Evolutionary conservation across 1,140 invertebrate species (phyloP).

Genomic region (Drosophila orosa): DNA sequence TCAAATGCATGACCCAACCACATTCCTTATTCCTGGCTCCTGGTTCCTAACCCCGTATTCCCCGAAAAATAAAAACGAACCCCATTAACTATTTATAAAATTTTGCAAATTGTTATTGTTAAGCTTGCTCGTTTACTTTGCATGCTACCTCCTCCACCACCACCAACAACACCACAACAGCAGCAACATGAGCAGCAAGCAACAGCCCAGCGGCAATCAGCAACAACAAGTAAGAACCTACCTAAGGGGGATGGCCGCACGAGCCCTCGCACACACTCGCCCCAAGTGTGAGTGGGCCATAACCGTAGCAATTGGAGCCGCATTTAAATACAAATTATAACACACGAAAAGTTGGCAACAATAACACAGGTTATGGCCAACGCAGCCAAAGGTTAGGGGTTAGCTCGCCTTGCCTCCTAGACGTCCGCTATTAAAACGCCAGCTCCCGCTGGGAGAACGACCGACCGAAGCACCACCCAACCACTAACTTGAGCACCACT

Average conservation of each 20-base stretch:
- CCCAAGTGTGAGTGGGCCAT: background rate
- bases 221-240: constrained; percentile 45
- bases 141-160: constrained; percentile 64
- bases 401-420: constrained; percentile 20
- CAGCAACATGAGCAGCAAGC: constrained; percentile 58
- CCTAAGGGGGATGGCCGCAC: constrained; percentile 37
- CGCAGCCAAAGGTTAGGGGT: constrained; percentile 10
- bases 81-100: constrained; percentile 79
- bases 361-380: constrained; percentile 55
- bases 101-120: constrained; percentile 80
- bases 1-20: constrained; percentile 32
- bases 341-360: constrained; percentile 51
- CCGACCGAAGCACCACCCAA: constrained; percentile 6
- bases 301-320: constrained; percentile 46
- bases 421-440: constrained; percentile 57
- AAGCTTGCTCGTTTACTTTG: constrained; percentile 79
- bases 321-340: constrained; percentile 81
- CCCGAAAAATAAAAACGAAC: constrained; percentile 30
- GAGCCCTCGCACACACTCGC: background rate
- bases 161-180: constrained; percentile 44
- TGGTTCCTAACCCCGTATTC: background rate
- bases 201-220: constrained; percentile 46
- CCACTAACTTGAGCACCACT: constrained; percentile 35
- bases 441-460: constrained; percentile 43
- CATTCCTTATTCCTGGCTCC: background rate